Evolutionary conservation across 2,797 vertebrate species (phyloP).

Genomic region (Anas flavirostris): DNA sequence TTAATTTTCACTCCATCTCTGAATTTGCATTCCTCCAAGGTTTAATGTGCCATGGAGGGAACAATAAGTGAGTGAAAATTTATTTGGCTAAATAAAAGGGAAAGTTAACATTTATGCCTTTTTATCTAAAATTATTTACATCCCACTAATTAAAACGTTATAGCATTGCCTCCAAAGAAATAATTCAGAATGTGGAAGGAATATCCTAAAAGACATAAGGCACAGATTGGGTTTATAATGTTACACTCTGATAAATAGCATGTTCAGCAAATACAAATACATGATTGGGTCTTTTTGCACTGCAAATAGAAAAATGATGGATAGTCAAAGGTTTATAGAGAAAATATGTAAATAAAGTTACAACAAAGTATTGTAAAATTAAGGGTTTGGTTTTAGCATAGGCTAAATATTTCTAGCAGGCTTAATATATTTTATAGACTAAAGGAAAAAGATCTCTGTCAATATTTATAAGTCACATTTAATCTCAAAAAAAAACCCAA

Average conservation of each 20-base stretch:
- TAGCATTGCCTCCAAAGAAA: not conserved
- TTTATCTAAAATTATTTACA: constrained; percentile 2
- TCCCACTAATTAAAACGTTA: not conserved
- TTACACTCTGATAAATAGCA: not conserved
- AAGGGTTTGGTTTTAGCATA: not conserved
- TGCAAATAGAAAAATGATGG: not conserved
- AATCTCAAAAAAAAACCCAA: not conserved
- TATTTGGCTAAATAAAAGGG: not conserved
- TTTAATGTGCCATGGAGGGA: not conserved
- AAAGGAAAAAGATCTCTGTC: not conserved
- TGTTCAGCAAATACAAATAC: not conserved
- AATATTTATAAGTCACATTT: not conserved
- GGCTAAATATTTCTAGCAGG: not conserved
- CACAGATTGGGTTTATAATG: not conserved
- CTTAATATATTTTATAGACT: not conserved
- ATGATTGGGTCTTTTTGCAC: not conserved
- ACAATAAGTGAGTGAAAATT: not conserved
- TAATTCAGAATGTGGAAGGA: not conserved
- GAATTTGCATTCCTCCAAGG: not conserved
- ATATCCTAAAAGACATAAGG: not conserved
- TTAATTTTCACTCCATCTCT: not conserved
- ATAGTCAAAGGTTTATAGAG: not conserved
- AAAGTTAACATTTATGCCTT: not conserved
- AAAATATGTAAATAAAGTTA: not conserved
- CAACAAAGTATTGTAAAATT: not conserved